These are phyloP conservation scores for Diplodus puntazzo DNA, from an alignment of 2,797 vertebrate genomes.

Conservation along the genomic window DNA sequence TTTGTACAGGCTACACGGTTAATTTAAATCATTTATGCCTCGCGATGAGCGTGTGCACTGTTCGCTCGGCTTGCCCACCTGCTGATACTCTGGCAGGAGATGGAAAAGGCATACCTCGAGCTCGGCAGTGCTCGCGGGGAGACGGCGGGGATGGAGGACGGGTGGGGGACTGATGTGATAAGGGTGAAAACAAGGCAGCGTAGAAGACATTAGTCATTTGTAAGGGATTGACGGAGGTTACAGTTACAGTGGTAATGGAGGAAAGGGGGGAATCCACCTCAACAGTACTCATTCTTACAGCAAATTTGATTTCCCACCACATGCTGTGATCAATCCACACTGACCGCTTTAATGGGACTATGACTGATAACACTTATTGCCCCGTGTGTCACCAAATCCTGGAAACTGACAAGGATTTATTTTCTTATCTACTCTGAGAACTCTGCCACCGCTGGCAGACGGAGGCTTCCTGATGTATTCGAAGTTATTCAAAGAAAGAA, in stretches of 20 bases:
- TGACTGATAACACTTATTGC: conserved; percentile 47
- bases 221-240: conserved; percentile 51
- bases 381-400: conserved; percentile 34
- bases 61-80: conserved; percentile 48
- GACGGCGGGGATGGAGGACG: not conserved
- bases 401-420: conserved; percentile 48
- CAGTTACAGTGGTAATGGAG: conserved; percentile 53
- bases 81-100: conserved; percentile 41
- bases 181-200: conserved; percentile 42
- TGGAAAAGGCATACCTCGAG: conserved; percentile 38
- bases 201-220: conserved; percentile 54
- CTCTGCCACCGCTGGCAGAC: not conserved
- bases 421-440: not conserved
- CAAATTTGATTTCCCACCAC: conserved; percentile 53
- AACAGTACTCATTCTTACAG: conserved; percentile 37
- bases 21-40: conserved; percentile 73
- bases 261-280: conserved; percentile 19
- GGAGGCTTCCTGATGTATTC: not conserved
- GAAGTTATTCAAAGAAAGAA: not conserved
- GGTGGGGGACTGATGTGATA: conserved; percentile 9
- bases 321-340: conserved; percentile 53
- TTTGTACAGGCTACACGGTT: conserved; percentile 60
- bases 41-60: conserved; percentile 7
- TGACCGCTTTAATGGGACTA: conserved; percentile 42
- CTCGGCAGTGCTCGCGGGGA: not conserved